Conservation (phyloP, 2,888 invertebrate genomes). For the Beris morrisii region DNA sequence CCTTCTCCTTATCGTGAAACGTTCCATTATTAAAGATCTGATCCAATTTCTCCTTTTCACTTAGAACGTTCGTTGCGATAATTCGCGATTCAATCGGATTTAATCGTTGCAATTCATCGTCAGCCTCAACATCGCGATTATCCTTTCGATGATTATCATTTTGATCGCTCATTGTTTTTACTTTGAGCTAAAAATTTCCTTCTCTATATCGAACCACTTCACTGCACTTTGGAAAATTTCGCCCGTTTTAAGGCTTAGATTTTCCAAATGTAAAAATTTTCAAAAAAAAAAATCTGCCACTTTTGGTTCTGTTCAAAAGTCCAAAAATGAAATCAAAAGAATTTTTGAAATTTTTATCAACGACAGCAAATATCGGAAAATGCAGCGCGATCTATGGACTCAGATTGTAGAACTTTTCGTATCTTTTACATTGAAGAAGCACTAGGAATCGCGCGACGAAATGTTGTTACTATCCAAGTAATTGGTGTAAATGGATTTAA, state of each 20-base stretch:
- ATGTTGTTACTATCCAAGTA: no score
- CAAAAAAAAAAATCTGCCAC: no score
- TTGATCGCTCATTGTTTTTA: conserved; percentile 33
- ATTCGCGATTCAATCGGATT: conserved; percentile 15
- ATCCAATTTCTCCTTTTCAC: conserved; percentile 34
- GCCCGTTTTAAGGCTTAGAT: no score
- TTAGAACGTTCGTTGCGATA: background rate
- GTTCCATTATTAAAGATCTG: conserved; percentile 42
- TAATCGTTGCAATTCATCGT: conserved; percentile 35
- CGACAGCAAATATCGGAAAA: no score
- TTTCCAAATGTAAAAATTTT: background rate
- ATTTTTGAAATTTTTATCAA: no score
- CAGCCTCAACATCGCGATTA: conserved; percentile 30
- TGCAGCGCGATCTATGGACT: no score
- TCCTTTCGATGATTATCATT: conserved; percentile 28
- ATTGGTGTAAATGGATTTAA: background rate
- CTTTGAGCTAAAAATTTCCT: background rate
- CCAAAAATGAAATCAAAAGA: no score
- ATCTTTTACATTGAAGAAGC: no score
- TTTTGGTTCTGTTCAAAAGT: background rate
- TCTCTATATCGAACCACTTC: background rate
- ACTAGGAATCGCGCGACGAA: no score
- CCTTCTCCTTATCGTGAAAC: conserved; percentile 8
- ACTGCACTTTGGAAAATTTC: background rate
- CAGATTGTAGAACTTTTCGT: no score